These are phyloP conservation scores for Steinernema feltiae DNA, from an alignment of 1,140 invertebrate genomes.

Conservation along the genomic window DNA sequence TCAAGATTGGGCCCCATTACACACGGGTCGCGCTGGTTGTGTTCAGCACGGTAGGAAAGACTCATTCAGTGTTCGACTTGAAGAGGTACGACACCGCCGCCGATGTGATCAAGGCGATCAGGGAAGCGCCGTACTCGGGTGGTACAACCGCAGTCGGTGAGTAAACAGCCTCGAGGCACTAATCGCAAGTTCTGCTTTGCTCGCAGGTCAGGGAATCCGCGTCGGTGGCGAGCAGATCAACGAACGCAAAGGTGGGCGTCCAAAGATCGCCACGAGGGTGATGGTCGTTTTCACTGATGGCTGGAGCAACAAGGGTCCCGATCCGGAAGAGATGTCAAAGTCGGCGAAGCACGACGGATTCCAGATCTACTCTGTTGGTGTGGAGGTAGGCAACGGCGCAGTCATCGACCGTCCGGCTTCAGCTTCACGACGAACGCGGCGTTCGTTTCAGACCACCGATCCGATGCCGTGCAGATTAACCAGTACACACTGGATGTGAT, in stretches of 20 bases:
- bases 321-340: constrained; percentile 35
- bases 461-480: neutral
- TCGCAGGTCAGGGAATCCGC: constrained; percentile 48
- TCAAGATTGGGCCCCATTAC: constrained; percentile 50
- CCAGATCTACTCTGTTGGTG: constrained; percentile 39
- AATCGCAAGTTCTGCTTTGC: constrained; percentile 18
- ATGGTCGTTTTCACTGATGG: constrained; percentile 46
- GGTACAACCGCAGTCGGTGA: constrained; percentile 53
- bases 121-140: constrained; percentile 43
- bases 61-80: constrained; percentile 48
- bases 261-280: constrained; percentile 47
- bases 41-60: constrained; percentile 49
- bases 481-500: neutral
- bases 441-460: neutral
- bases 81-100: constrained; percentile 47
- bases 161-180: constrained; percentile 7
- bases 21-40: constrained; percentile 54
- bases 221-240: constrained; percentile 44
- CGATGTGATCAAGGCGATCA: constrained; percentile 47
- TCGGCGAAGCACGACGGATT: constrained; percentile 38
- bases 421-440: neutral
- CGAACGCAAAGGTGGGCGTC: constrained; percentile 44
- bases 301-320: constrained; percentile 50
- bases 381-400: constrained; percentile 32
- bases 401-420: neutral